phyloP scores from a whole-genome alignment of 2,888 invertebrate species.

The Lapara coniferarum region DNA sequence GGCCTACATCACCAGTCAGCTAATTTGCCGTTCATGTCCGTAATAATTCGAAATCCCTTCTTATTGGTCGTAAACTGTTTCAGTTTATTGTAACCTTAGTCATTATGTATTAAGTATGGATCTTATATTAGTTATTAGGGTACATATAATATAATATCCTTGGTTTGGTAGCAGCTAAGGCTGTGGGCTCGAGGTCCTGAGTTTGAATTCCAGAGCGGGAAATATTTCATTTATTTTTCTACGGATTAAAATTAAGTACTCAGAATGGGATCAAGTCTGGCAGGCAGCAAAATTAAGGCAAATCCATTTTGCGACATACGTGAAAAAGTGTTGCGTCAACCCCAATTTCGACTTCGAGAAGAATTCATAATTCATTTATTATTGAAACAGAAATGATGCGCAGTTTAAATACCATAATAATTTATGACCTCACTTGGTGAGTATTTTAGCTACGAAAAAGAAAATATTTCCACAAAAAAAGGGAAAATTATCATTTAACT shows the following conservation, averaged over 20 bases:
- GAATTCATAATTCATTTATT: not conserved
- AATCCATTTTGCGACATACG: not conserved
- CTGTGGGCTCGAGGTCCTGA: too few relatives aligned
- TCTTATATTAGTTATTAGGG: conserved; percentile 8
- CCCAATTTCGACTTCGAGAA: not conserved
- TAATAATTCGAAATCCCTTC: conserved; percentile 37
- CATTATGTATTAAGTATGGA: conserved; percentile 37
- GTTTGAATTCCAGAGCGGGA: too few relatives aligned
- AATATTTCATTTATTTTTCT: too few relatives aligned
- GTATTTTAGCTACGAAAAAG: not conserved
- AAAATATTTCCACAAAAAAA: not conserved
- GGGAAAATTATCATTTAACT: conserved; percentile 23
- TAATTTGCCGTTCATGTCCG: conserved; percentile 32
- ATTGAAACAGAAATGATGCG: too few relatives aligned
- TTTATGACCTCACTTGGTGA: not conserved
- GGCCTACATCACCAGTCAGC: conserved; percentile 16
- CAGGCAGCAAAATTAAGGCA: too few relatives aligned
- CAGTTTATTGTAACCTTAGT: conserved; percentile 40
- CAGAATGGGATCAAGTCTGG: too few relatives aligned
- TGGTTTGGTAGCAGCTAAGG: too few relatives aligned
- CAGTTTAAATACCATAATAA: too few relatives aligned
- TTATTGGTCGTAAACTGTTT: conserved; percentile 39
- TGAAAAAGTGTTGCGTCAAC: not conserved
- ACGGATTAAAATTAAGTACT: too few relatives aligned
- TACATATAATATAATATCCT: too few relatives aligned